Conservation (phyloP, 2,888 invertebrate species). For the Prenolepis imparis region DNA sequence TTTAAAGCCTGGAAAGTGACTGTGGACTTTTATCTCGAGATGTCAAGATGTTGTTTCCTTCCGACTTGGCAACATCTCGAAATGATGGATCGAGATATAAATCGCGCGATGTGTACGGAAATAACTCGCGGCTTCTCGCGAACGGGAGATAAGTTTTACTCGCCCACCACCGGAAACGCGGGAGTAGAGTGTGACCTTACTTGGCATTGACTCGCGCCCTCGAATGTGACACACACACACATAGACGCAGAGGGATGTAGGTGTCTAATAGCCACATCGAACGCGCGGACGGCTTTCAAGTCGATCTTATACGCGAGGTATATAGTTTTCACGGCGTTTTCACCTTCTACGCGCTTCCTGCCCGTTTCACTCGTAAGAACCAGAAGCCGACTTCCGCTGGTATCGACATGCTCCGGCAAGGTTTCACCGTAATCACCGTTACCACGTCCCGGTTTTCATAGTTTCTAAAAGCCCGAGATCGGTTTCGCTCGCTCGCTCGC, state of each 20-base stretch:
- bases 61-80: not conserved
- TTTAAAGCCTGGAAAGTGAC: not conserved
- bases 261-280: constrained; percentile 88
- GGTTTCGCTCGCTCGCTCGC: constrained; percentile 7
- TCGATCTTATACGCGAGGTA: constrained; percentile 39
- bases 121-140: not conserved
- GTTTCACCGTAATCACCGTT: constrained; percentile 61
- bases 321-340: constrained; percentile 59
- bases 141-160: constrained; percentile 20
- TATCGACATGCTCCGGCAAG: constrained; percentile 50
- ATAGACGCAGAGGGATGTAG: no score
- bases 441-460: constrained; percentile 60
- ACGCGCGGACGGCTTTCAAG: constrained; percentile 74
- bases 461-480: constrained; percentile 52
- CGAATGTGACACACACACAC: constrained; percentile 72
- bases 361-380: constrained; percentile 39
- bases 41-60: not conserved
- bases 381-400: constrained; percentile 48
- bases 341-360: constrained; percentile 30
- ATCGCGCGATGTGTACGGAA: not conserved
- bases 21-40: not conserved
- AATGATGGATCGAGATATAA: not conserved
- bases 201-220: constrained; percentile 86
- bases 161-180: constrained; percentile 35
- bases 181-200: constrained; percentile 77